Base-by-base conservation (phyloP, 2,797 vertebrate genomes). In the Etheostoma nigrum region DNA sequence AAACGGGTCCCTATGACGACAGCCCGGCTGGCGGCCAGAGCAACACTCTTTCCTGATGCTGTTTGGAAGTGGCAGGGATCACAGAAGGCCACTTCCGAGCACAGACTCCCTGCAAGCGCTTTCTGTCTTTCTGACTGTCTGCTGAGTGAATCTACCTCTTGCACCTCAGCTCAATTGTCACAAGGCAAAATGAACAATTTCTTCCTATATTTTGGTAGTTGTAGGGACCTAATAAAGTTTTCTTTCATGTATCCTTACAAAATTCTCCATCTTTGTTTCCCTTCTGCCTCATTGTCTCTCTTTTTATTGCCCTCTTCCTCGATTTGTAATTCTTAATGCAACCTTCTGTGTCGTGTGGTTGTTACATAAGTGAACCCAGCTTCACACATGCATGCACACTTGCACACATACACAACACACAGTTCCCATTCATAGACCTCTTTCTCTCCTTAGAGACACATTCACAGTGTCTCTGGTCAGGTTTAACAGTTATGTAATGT, bases 21-120 rank as follows among this genome's bases (percentile, higher is more conserved):
- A 87, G 88, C 87, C 86, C 78, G 91, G 85, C 91, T 93, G 90
- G 87, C 81, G 76, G 77, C 88, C 88, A 81, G 86, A 90, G 85
- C 79, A 78, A 67, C 79, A 74, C 86, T 91, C 74, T 74, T 90
- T 82, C 87, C 88, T 89, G 89, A 92, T 91, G 91, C 88, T 89
- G 86, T 90, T 88, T 88, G 86, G 89, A 91, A 87, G 90, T 89
- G 87, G 89, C 88, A 78, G 79, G 79, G 88, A 92, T 89, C 91
- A 90, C 86, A 92, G 83, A 89, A 90, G 87, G 89, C 90, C 90
- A 92, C 90, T 91, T 92, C 90, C 87, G 78, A 92, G 86, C 82
- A 53, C 67, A 79, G 82, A 71, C 67, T 75, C 78, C 79, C 77
- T 71, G 75, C 36, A 1, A 88, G 83, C 78, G 67, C 73, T 84